Base-by-base conservation (phyloP, 2,888 invertebrate genomes). In the Drosophila mimica region DNA sequence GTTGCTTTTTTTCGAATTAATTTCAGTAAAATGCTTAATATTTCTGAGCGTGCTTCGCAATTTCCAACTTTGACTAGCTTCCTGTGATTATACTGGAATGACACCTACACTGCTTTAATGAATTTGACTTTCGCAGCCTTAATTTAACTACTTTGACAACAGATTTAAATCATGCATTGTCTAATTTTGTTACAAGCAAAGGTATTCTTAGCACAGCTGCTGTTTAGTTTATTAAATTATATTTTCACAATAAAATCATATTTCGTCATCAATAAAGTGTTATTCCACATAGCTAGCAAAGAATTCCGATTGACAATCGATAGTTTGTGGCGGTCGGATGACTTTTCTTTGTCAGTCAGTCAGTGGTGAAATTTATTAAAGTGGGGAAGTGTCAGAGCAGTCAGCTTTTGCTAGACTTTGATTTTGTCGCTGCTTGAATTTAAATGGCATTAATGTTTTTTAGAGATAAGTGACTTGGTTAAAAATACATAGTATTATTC, bases 21-120 rank as follows among this genome's bases (percentile, higher is more conserved):
- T 76, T 61, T 58, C 43, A 77, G 20, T 43, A 30, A 57, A 68
- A 54, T 60, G 46, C 72, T 72, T 46, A 68, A 68, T 59, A 61
- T 61, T 66, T 25, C 57, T 20, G 17, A 40, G 43, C 28, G 40
- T 36, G 36, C 15, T 54, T 20, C 17, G 15, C 48, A 40, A 7
- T 43, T 38, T 63, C 38, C 20, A 25, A 17, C 36, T 60, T 63
- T 38, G 25, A 28, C 17, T 25, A n/a, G 76, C 60, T 43, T 65
- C 9, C 76, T 76, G 38, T 7, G 76, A 69, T 75, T 57, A 25
- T 54, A 0, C 30, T 40, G 7, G 43, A 15, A 58, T 58, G 63
- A 36, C 17, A 63, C 57, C 48, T 33, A 54, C 15, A 34, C 33
- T 48, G 9, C 28, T 40, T 31, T n/a, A n/a, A n/a, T n/a, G n/a